A percentile compares a stretch with the other conserved stretches of the same genome.
Evolutionary conservation across 35 echinoderm and acorn worm genomes (phyloP).

Genomic region (Holothuria glaberrima): DNA sequence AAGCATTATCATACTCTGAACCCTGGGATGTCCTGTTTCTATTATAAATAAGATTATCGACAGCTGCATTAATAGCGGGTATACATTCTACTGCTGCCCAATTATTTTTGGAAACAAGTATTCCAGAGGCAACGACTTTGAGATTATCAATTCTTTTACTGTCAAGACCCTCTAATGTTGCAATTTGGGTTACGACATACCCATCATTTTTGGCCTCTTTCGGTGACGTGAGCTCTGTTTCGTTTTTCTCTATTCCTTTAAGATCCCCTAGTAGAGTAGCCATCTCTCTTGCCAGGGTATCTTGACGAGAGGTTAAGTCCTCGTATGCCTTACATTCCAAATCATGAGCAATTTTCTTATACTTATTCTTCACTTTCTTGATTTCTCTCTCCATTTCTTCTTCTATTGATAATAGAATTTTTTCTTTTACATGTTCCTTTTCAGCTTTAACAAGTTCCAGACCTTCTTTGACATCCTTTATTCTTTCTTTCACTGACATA

Average conservation of each 20-base stretch:
- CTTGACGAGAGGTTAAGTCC: background rate
- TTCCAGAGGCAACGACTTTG: background rate
- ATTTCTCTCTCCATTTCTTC: slow-evolving; percentile 24
- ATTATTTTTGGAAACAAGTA: slow-evolving; percentile 22
- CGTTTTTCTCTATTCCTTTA: background rate
- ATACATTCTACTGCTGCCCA: slow-evolving; percentile 18
- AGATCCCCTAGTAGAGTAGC: background rate
- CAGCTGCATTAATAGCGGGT: slow-evolving; percentile 4
- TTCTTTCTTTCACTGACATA: background rate
- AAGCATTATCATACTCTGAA: too few relatives aligned
- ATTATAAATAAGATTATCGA: background rate
- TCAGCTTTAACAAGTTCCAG: too few relatives aligned
- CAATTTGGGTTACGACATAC: background rate
- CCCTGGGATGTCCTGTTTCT: background rate
- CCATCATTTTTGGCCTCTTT: too few relatives aligned
- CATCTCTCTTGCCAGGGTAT: background rate
- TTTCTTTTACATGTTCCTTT: too few relatives aligned
- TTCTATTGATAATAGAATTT: too few relatives aligned
- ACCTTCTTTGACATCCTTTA: background rate
- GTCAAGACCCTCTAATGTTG: background rate
- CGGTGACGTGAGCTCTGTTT: background rate
- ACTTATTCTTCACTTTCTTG: background rate
- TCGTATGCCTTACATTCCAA: background rate
- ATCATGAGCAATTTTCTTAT: background rate
- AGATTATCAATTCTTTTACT: background rate